Conservation (phyloP, 2,113 vertebrate species). For the Anseranas semipalmata region DNA sequence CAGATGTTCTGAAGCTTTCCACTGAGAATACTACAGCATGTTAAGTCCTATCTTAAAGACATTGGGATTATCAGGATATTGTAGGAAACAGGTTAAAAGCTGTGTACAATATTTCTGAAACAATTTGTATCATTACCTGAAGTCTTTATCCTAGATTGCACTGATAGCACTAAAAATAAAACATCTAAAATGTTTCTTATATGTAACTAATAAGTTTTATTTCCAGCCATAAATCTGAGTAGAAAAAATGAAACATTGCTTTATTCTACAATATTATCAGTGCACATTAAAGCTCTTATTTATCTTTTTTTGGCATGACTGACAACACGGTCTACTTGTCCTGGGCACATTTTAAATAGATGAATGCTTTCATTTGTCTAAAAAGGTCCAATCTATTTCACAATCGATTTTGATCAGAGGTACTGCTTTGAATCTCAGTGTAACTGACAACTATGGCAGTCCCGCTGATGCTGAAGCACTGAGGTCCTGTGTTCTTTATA, state of each 20-base stretch:
- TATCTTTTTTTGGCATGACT: neutral
- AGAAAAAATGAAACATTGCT: neutral
- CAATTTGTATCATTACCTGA: neutral
- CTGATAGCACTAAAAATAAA: neutral
- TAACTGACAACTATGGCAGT: neutral
- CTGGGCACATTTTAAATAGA: neutral
- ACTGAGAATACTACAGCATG: neutral
- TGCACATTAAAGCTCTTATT: neutral
- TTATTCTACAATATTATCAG: neutral
- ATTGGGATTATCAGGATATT: neutral
- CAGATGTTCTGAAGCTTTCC: conserved; percentile 46
- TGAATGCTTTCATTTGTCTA: neutral
- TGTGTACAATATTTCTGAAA: neutral
- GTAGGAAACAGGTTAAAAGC: neutral
- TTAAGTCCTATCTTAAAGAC: neutral
- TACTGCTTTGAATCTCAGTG: neutral
- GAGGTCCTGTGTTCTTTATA: neutral
- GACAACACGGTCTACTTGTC: neutral
- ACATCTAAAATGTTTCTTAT: neutral
- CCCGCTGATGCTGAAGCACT: neutral
- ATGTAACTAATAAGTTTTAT: neutral
- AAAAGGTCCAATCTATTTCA: neutral
- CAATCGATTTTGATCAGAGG: neutral
- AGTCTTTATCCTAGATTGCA: neutral
- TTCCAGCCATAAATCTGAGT: neutral